These are phyloP conservation scores for Porites rus DNA, from an alignment of 92 coral and sea anemone genomes.

Conservation along the genomic window DNA sequence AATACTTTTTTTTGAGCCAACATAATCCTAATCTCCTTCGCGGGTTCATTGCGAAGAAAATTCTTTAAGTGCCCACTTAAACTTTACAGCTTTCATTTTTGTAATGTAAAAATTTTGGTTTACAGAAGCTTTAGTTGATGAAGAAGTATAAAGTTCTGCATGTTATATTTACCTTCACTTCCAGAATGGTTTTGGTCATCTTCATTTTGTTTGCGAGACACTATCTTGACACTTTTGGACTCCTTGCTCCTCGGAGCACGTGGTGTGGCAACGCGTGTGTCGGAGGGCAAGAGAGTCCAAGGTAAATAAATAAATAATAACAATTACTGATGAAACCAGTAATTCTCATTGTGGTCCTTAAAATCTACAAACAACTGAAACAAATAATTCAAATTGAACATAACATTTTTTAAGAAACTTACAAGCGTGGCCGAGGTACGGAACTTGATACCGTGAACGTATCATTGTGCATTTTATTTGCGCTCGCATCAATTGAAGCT, in stretches of 20 bases:
- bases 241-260: conserved; percentile 6
- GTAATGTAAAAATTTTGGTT: background rate
- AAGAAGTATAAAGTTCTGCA: background rate
- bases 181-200: too few relatives aligned
- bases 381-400: too few relatives aligned
- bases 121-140: background rate
- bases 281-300: conserved; percentile 12
- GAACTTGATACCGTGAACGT: too few relatives aligned
- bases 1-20: conserved; percentile 17
- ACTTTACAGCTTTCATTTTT: background rate
- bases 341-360: too few relatives aligned
- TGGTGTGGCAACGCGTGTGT: conserved; percentile 13
- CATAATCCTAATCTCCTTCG: background rate
- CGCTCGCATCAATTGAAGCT: too few relatives aligned
- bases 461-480: too few relatives aligned
- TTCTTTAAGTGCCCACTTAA: background rate
- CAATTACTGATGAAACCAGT: too few relatives aligned
- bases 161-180: background rate
- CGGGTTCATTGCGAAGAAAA: background rate
- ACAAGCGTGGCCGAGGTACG: too few relatives aligned
- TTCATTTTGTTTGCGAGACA: background rate
- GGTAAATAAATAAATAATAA: background rate
- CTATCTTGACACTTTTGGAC: conserved; percentile 15
- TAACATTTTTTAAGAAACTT: too few relatives aligned
- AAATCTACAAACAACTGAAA: too few relatives aligned